These are phyloP conservation scores for Drosophila percnosoma DNA, from an alignment of 2,888 invertebrate genomes.

Conservation along the genomic window DNA sequence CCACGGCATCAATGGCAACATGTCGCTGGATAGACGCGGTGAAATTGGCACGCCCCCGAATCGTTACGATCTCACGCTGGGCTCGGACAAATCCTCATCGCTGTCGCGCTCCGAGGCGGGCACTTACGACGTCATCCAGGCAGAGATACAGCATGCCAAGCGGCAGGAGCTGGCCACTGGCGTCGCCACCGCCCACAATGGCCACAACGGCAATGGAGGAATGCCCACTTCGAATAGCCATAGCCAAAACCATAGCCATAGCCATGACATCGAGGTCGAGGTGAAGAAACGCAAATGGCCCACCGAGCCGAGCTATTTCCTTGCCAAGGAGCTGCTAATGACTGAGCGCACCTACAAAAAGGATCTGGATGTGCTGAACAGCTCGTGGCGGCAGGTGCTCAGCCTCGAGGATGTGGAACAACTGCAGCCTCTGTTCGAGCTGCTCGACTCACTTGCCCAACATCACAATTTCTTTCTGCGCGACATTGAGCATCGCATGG, in stretches of 20 bases:
- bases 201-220: conserved; percentile 58
- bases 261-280: conserved; percentile 80
- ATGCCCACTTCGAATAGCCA: conserved; percentile 34
- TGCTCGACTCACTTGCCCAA: conserved; percentile 93
- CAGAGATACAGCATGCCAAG: conserved; percentile 83
- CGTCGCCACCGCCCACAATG: conserved; percentile 75
- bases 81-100: conserved; percentile 85
- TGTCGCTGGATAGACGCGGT: conserved; percentile 84
- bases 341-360: conserved; percentile 98
- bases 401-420: conserved; percentile 86
- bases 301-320: conserved; percentile 91
- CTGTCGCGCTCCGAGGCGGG: conserved; percentile 84
- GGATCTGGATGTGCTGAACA: conserved; percentile 95
- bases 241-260: conserved; percentile 4
- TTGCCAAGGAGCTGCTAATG: conserved; percentile 97
- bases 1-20: conserved; percentile 85
- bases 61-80: conserved; percentile 83
- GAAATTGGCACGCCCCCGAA: conserved; percentile 79
- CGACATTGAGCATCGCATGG: conserved; percentile 91
- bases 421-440: conserved; percentile 86
- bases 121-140: conserved; percentile 84
- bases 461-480: conserved; percentile 92
- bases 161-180: conserved; percentile 79
- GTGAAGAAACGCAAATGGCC: conserved; percentile 86
- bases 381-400: conserved; percentile 91